Conservation (phyloP, 2,888 invertebrate genomes). For the Aspidapion aeneum region DNA sequence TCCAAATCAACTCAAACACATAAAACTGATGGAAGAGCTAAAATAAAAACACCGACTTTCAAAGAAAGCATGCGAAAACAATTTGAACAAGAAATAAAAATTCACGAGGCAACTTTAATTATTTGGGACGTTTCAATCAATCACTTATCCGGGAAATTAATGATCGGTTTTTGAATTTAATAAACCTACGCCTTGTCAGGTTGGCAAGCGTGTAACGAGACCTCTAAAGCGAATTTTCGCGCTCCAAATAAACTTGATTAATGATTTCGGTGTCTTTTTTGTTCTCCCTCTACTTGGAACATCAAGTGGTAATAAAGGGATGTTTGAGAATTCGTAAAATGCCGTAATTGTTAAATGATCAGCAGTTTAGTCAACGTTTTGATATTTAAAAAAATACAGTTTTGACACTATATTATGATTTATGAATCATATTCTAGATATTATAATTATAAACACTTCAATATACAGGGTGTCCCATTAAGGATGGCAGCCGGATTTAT, state of each 20-base stretch:
- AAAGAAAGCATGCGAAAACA: too few relatives aligned
- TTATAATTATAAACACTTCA: too few relatives aligned
- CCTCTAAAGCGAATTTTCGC: slow-evolving; percentile 5
- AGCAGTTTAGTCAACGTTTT: too few relatives aligned
- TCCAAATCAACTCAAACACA: too few relatives aligned
- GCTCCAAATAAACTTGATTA: slow-evolving; percentile 30
- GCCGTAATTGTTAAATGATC: neutral
- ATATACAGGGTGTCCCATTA: too few relatives aligned
- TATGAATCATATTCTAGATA: too few relatives aligned
- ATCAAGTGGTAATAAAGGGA: neutral
- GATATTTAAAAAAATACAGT: too few relatives aligned
- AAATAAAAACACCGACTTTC: too few relatives aligned
- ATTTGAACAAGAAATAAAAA: neutral
- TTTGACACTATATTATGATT: too few relatives aligned
- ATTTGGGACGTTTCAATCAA: neutral
- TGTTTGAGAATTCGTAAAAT: neutral
- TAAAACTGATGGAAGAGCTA: too few relatives aligned
- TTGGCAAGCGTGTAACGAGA: slow-evolving; percentile 24
- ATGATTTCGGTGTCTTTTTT: slow-evolving; percentile 19
- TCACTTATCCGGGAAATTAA: slow-evolving; percentile 18
- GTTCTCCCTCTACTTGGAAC: neutral
- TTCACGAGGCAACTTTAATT: slow-evolving; percentile 1
- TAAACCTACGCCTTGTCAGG: slow-evolving; percentile 25
- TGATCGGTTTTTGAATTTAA: slow-evolving; percentile 26
- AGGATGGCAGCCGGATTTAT: too few relatives aligned